Conservation (phyloP, 1,140 invertebrate genomes). For the Drosophila seguyi region DNA sequence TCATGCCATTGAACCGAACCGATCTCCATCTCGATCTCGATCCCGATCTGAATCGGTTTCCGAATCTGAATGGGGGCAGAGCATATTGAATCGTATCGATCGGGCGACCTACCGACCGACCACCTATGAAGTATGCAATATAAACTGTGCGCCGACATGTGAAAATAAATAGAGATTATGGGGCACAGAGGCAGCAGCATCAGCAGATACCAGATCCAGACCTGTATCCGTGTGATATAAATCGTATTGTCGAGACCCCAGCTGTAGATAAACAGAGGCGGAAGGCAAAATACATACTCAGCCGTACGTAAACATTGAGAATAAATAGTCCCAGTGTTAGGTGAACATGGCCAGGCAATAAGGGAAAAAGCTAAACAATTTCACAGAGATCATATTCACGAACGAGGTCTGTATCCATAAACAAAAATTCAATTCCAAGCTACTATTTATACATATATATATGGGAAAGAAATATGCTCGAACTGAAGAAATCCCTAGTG, state of each 20-base stretch:
- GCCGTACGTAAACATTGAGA: slow-evolving; percentile 28
- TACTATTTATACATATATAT: too few relatives aligned
- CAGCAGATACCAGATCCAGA: slow-evolving; percentile 5
- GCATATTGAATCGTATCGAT: slow-evolving; percentile 56
- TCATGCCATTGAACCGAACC: slow-evolving; percentile 28
- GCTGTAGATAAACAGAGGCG: slow-evolving; percentile 63
- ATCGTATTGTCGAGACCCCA: slow-evolving; percentile 71
- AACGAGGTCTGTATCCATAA: slow-evolving; percentile 26
- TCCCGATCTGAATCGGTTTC: background rate
- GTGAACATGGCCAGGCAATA: slow-evolving; percentile 1
- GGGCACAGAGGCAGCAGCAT: background rate
- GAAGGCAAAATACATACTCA: slow-evolving; percentile 40
- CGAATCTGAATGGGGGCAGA: background rate
- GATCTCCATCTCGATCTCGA: background rate
- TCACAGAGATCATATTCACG: slow-evolving; percentile 39
- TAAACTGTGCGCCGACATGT: slow-evolving; percentile 70
- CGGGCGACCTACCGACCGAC: too few relatives aligned
- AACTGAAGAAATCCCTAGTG: background rate
- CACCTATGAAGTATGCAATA: slow-evolving; percentile 81
- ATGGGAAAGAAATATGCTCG: too few relatives aligned
- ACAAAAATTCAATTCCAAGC: slow-evolving; percentile 23
- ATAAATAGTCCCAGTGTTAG: slow-evolving; percentile 34
- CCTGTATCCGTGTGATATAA: slow-evolving; percentile 63
- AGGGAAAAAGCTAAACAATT: slow-evolving; percentile 9
- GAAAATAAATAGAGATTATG: slow-evolving; percentile 67